Base-by-base conservation (phyloP, 2,113 vertebrate genomes). In the Corythornis madagascariensis region DNA sequence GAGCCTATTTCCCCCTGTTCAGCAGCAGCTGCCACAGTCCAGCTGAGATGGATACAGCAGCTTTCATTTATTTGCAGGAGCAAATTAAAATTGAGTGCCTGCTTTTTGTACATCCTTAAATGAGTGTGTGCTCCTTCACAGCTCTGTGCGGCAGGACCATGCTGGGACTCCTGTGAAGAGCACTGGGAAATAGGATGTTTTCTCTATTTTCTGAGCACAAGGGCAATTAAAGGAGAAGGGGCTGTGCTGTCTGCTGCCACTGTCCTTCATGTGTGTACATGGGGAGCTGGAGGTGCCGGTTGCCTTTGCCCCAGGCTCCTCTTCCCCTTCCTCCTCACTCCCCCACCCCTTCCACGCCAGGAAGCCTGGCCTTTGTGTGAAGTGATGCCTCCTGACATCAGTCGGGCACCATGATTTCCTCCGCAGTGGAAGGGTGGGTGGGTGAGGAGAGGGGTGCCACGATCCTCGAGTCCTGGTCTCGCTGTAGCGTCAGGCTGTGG, bases 341-440 rank as follows among this genome's bases (percentile, higher is more conserved):
- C 67, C 66, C 88, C 92, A 83, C 83, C 92, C 75, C 64, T 89
- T 93, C 90, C 70, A 75, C 2, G 11, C 90, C 83, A 84, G 95
- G 92, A 94, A 92, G 89, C 74, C 81, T 76, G 92, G 83, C 90
- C 88, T 92, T 96, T 88, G 86, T 93, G 94, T 88, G 83, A 95
- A 95, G 77, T 91, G 93, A 97, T 96, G 90, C 67, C 94, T 95
- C 77, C 69, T 96, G 93, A 97, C 94, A 95, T 95, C 90, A 94
- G 95, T 94, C 15, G 2, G 90, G 89, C 42, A 20, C 55, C 16
- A 19, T 8, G 6, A 79, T 92, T 94, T 97, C 88, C 90, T 96
- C 73, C 0, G 4, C 65, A 79, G 89, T 0, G 0, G 80, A 78
- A 94, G 77, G 71, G 31, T 13, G n/a, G 88, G 57, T 4, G 0